Evolutionary conservation across 2,113 vertebrate genomes (phyloP).

Genomic region (Callocephalon fimbriatum): DNA sequence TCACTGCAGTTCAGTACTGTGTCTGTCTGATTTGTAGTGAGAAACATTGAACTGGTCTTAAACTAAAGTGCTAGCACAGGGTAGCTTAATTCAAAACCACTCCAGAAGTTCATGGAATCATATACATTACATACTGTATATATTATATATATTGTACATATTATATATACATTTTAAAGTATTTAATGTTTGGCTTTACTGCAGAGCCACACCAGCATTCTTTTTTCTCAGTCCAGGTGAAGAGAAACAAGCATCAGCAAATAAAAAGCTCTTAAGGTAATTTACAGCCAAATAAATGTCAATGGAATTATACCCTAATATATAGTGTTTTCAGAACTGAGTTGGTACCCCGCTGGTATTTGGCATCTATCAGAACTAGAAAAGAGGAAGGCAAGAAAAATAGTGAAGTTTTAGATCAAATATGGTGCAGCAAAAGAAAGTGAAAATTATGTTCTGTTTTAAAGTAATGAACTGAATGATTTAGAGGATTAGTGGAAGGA

Average conservation of each 20-base stretch:
- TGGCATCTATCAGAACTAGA: background rate
- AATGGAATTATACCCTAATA: background rate
- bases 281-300: background rate
- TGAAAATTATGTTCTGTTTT: background rate
- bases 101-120: background rate
- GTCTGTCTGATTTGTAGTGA: background rate
- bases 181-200: background rate
- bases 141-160: background rate
- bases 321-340: background rate
- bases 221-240: background rate
- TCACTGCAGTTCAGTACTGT: background rate
- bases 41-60: background rate
- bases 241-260: background rate
- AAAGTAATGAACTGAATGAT: background rate
- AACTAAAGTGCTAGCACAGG: background rate
- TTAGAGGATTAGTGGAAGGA: background rate
- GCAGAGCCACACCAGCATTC: background rate
- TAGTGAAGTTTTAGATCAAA: background rate
- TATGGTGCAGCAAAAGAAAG: background rate
- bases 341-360: background rate
- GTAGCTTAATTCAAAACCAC: background rate
- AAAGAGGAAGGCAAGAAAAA: background rate
- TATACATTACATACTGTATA: background rate
- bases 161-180: background rate
- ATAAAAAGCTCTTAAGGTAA: background rate